Conservation (phyloP, 2,797 vertebrate genomes). For the Cygnus olor region DNA sequence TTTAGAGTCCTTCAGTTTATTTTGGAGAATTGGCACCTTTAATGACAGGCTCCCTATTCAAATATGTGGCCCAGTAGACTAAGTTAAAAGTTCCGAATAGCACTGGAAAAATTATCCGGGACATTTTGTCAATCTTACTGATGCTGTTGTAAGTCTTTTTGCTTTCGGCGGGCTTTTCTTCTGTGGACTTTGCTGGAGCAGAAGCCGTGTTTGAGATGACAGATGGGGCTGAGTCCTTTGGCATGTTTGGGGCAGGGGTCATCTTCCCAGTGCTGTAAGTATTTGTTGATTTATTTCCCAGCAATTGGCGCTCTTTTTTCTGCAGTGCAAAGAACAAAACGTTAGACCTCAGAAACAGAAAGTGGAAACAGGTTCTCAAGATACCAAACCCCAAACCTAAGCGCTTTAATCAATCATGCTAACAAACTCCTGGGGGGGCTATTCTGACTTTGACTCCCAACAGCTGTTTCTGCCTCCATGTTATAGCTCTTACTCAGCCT, state of each 20-base stretch:
- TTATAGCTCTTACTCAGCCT: not conserved
- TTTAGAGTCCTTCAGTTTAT: conserved; percentile 67
- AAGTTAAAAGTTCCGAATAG: conserved; percentile 97
- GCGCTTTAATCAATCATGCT: not conserved
- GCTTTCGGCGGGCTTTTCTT: conserved; percentile 88
- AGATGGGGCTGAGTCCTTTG: conserved; percentile 87
- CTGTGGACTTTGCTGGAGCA: conserved; percentile 84
- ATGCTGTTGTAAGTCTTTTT: conserved; percentile 99
- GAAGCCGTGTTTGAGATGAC: conserved; percentile 88
- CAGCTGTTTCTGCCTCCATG: not conserved
- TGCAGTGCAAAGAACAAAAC: conserved; percentile 70
- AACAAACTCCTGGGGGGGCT: not conserved
- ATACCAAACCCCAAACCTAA: not conserved
- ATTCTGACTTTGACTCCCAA: not conserved
- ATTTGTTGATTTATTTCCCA: conserved; percentile 90
- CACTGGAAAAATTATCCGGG: conserved; percentile 95
- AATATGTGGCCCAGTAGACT: conserved; percentile 98
- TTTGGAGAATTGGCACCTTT: conserved; percentile 86
- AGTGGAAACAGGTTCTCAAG: not conserved
- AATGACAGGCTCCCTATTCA: conserved; percentile 94
- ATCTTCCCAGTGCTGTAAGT: conserved; percentile 86
- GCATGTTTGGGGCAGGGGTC: conserved; percentile 90
- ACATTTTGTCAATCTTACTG: conserved; percentile 99
- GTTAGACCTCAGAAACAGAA: not conserved
- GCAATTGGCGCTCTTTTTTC: conserved; percentile 91